Evolutionary conservation across 1,140 invertebrate genomes (phyloP).

Genomic region (Cherax destructor): DNA sequence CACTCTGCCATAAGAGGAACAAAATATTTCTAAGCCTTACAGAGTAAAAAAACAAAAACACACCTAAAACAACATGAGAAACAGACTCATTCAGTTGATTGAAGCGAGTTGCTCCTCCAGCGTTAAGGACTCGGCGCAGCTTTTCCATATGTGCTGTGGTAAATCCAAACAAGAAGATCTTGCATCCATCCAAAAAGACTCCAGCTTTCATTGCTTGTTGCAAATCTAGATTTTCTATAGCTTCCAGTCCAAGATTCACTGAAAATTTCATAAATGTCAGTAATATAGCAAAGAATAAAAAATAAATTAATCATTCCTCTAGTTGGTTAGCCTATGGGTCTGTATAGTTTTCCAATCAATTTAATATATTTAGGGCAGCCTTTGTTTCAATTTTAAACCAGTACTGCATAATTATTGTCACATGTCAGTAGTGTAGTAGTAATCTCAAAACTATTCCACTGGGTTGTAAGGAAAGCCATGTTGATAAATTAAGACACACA

Average conservation of each 20-base stretch:
- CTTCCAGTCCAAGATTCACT: constrained; percentile 59
- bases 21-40: not conserved
- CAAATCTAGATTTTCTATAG: constrained; percentile 80
- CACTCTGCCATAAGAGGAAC: not conserved
- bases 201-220: constrained; percentile 83
- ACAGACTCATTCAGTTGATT: constrained; percentile 85
- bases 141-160: constrained; percentile 82
- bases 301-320: too few species aligned
- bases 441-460: too few species aligned
- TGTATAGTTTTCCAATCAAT: too few species aligned
- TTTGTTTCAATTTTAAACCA: too few species aligned
- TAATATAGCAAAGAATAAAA: too few species aligned
- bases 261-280: not conserved
- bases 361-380: too few species aligned
- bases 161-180: constrained; percentile 83
- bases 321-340: too few species aligned
- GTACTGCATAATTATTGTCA: too few species aligned
- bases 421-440: too few species aligned
- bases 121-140: constrained; percentile 85
- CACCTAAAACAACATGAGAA: constrained; percentile 86
- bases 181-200: constrained; percentile 88
- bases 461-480: too few species aligned
- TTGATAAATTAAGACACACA: too few species aligned
- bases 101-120: constrained; percentile 87
- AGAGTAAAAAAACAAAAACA: constrained; percentile 2